Evolutionary conservation across 1,140 invertebrate species (phyloP).

Genomic region (Lucilia cuprina): DNA sequence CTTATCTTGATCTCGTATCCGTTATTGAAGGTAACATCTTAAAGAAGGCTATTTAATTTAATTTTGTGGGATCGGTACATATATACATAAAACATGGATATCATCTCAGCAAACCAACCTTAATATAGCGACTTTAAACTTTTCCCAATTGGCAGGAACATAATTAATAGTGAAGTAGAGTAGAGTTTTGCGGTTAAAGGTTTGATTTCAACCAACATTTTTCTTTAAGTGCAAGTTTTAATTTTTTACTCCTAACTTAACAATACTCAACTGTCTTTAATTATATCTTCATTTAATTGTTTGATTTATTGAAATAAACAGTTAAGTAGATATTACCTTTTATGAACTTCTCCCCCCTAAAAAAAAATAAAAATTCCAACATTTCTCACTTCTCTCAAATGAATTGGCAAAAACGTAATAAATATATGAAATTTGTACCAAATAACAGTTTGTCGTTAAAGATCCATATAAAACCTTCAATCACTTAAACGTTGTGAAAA

Average conservation of each 20-base stretch:
- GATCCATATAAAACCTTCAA: slow-evolving; percentile 48
- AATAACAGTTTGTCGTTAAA: slow-evolving; percentile 29
- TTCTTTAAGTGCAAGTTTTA: background rate
- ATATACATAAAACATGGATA: too few relatives aligned
- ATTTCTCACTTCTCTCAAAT: background rate
- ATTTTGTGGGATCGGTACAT: too few relatives aligned
- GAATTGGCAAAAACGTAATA: background rate
- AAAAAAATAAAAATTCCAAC: background rate
- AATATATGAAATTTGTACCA: background rate
- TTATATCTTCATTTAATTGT: slow-evolving; percentile 16
- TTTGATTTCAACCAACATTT: background rate
- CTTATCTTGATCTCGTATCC: too few relatives aligned
- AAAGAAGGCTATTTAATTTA: too few relatives aligned
- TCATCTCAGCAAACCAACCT: too few relatives aligned
- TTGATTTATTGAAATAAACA: slow-evolving; percentile 31
- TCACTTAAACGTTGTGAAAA: slow-evolving; percentile 60
- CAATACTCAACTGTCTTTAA: background rate
- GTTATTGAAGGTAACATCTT: too few relatives aligned
- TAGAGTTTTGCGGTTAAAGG: too few relatives aligned
- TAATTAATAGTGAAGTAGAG: too few relatives aligned
- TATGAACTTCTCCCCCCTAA: background rate
- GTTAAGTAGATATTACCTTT: background rate
- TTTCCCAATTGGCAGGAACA: too few relatives aligned
- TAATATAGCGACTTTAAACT: too few relatives aligned
- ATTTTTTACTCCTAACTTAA: background rate